Percentiles rank a stretch among this genome's conserved stretches.
These are phyloP conservation scores for Zaprionus bogoriensis DNA, from an alignment of 2,888 invertebrate genomes.

Conservation along the genomic window DNA sequence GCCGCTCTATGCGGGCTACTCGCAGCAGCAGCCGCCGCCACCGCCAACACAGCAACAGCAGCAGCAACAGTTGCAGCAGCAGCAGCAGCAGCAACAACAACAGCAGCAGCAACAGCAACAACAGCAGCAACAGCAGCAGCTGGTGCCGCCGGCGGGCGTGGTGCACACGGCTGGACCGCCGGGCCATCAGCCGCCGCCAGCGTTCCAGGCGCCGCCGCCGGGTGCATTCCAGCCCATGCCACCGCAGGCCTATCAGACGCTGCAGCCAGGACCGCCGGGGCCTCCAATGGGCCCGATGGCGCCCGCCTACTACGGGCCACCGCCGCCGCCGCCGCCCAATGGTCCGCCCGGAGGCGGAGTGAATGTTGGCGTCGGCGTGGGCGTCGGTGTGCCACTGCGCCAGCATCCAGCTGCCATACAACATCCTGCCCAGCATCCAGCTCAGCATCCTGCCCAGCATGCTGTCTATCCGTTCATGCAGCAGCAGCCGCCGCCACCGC, in stretches of 20 bases:
- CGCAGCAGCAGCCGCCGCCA: conserved; percentile 63
- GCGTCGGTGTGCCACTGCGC: conserved; percentile 70
- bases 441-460: conserved; percentile 55
- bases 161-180: conserved; percentile 69
- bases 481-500: conserved; percentile 79
- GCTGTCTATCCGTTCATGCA: conserved; percentile 81
- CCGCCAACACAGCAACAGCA: conserved; percentile 67
- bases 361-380: conserved; percentile 70
- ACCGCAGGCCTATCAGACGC: conserved; percentile 84
- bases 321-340: conserved; percentile 78
- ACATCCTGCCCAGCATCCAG: conserved; percentile 63
- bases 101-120: conserved; percentile 68
- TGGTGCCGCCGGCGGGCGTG: conserved; percentile 39
- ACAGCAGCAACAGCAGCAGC: conserved; percentile 63
- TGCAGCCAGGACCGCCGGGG: conserved; percentile 73
- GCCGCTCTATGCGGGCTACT: conserved; percentile 70
- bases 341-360: conserved; percentile 54
- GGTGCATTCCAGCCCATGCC: conserved; percentile 83
- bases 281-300: conserved; percentile 78
- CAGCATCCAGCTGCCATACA: conserved; percentile 82
- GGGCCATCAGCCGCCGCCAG: conserved; percentile 60
- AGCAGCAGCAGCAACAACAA: conserved; percentile 63
- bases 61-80: conserved; percentile 43
- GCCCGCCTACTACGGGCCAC: conserved; percentile 63
- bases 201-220: conserved; percentile 81